phyloP scores from a whole-genome alignment of 2,888 invertebrate genomes.

The Metalampra italica region DNA sequence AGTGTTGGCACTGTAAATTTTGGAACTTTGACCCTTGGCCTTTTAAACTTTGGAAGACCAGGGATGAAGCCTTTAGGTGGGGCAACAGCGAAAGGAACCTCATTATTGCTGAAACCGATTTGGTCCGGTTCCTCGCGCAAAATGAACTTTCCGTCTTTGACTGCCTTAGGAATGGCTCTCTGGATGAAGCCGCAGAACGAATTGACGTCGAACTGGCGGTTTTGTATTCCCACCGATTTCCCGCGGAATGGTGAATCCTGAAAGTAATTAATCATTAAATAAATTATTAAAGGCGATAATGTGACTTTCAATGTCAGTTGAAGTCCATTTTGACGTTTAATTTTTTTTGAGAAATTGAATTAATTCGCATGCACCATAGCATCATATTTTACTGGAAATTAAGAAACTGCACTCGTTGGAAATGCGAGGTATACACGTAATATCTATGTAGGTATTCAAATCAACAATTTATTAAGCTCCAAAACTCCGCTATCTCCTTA shows the following conservation, averaged over 20 bases:
- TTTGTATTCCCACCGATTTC: constrained; percentile 11
- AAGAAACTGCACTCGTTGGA: too few species aligned
- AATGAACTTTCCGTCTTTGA: constrained; percentile 57
- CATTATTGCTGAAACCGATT: constrained; percentile 43
- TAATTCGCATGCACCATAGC: too few species aligned
- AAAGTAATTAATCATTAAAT: constrained; percentile 21
- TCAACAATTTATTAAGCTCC: too few species aligned
- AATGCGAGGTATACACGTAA: too few species aligned
- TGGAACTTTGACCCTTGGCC: constrained; percentile 46
- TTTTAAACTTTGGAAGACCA: constrained; percentile 37
- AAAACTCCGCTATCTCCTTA: too few species aligned
- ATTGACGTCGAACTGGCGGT: constrained; percentile 34
- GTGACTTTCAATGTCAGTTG: too few species aligned
- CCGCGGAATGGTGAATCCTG: background rate
- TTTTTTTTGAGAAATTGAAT: too few species aligned
- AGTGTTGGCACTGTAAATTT: constrained; percentile 22
- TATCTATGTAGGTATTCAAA: too few species aligned
- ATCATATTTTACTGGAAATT: too few species aligned
- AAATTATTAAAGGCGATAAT: background rate
- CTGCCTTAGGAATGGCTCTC: constrained; percentile 53
- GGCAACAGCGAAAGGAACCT: constrained; percentile 37
- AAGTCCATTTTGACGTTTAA: too few species aligned
- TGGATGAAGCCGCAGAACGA: constrained; percentile 62
- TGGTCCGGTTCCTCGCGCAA: constrained; percentile 46
- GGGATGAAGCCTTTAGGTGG: constrained; percentile 57